Conservation (phyloP, 2,797 vertebrate genomes). For the Enteromius argenteus region DNA sequence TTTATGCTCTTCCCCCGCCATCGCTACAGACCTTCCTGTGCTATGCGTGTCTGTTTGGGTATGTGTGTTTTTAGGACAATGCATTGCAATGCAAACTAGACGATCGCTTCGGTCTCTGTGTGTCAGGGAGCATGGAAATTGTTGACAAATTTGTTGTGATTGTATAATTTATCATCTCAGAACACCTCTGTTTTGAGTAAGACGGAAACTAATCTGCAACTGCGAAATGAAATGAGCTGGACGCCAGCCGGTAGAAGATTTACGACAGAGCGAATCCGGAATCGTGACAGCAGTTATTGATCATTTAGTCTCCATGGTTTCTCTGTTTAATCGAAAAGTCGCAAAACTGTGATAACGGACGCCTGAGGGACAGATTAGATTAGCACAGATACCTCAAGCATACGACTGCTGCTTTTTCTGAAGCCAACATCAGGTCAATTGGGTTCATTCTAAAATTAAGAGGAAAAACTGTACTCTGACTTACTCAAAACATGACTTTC, state of each 20-base stretch:
- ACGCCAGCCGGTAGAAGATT: constrained; percentile 71
- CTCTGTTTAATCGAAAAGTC: constrained; percentile 71
- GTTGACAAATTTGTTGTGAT: constrained; percentile 78
- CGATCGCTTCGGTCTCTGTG: constrained; percentile 41
- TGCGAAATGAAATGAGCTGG: constrained; percentile 73
- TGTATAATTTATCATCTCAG: constrained; percentile 77
- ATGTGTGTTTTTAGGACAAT: constrained; percentile 18
- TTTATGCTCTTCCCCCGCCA: constrained; percentile 40
- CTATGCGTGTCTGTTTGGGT: neutral
- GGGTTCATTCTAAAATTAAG: neutral
- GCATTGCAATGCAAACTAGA: constrained; percentile 26
- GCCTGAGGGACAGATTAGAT: constrained; percentile 22
- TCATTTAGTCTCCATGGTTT: constrained; percentile 73
- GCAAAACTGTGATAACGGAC: constrained; percentile 12
- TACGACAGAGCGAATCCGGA: constrained; percentile 67
- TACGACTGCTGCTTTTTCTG: neutral
- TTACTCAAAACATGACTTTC: neutral
- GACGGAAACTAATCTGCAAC: constrained; percentile 78
- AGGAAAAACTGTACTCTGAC: neutral
- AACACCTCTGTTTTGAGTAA: constrained; percentile 80
- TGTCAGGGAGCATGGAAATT: constrained; percentile 67
- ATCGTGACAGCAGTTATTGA: constrained; percentile 72
- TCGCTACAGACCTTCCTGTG: constrained; percentile 7
- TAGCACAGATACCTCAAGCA: constrained; percentile 16
- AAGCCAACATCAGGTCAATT: constrained; percentile 7